Conservation (phyloP, 2,888 invertebrate species). For the Malthinus seriepunctatus region DNA sequence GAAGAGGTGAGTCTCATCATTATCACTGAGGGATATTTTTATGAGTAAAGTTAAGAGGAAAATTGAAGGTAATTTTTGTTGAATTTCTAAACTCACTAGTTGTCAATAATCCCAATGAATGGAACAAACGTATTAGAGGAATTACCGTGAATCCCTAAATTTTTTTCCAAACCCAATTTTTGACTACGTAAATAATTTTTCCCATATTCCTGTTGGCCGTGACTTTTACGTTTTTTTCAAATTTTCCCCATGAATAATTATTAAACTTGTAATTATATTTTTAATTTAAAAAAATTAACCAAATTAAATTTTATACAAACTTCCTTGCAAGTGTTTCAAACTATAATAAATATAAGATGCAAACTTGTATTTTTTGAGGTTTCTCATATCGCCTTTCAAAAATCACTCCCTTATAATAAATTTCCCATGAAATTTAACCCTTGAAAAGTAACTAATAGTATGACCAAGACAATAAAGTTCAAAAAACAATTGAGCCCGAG, state of each 20-base stretch:
- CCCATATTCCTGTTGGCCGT: neutral
- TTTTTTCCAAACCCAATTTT: neutral
- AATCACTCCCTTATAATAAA: constrained; percentile 35
- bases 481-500: neutral
- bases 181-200: neutral
- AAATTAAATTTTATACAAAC: neutral
- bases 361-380: constrained; percentile 34
- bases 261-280: too few relatives aligned
- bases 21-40: too few relatives aligned
- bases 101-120: too few relatives aligned
- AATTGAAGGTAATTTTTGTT: too few relatives aligned
- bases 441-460: constrained; percentile 10
- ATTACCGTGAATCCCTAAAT: constrained; percentile 4
- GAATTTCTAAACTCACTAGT: too few relatives aligned
- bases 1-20: too few relatives aligned
- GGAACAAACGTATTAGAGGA: neutral
- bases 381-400: constrained; percentile 36
- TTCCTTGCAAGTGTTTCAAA: constrained; percentile 4
- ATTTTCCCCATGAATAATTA: neutral
- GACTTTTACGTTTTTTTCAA: neutral
- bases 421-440: constrained; percentile 39
- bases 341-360: constrained; percentile 15
- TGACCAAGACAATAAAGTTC: neutral
- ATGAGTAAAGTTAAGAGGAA: too few relatives aligned
- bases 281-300: neutral